Evolutionary conservation across 2,888 invertebrate genomes (phyloP).

Genomic region (Leptopilina drosophilae): DNA sequence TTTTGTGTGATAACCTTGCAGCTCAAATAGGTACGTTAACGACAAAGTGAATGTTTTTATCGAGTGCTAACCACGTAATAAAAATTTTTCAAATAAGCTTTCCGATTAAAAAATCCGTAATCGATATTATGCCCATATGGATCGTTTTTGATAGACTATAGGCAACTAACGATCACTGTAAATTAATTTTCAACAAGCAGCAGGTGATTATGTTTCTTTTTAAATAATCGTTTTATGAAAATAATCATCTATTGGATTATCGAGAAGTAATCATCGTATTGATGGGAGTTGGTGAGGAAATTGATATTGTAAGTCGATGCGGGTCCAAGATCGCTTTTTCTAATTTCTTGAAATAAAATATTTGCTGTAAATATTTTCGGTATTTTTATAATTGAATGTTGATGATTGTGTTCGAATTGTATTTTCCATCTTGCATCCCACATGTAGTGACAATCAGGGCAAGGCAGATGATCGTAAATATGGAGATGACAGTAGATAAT

Average conservation of each 20-base stretch:
- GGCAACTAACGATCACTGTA: slow-evolving; percentile 70
- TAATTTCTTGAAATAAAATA: too few species aligned
- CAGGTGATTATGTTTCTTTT: too few species aligned
- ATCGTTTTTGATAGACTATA: slow-evolving; percentile 66
- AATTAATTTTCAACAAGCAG: slow-evolving; percentile 55
- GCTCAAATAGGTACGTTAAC: slow-evolving; percentile 16
- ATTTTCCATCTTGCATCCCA: not conserved
- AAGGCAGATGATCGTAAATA: slow-evolving; percentile 70
- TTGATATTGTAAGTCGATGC: too few species aligned
- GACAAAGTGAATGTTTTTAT: slow-evolving; percentile 51
- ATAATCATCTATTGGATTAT: too few species aligned
- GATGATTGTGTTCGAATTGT: too few species aligned
- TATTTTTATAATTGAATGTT: too few species aligned
- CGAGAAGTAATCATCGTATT: too few species aligned
- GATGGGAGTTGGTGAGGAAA: too few species aligned
- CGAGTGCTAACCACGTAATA: slow-evolving; percentile 55
- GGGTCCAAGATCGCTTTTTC: too few species aligned
- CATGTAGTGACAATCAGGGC: slow-evolving; percentile 61
- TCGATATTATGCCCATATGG: slow-evolving; percentile 51
- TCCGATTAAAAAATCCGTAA: slow-evolving; percentile 52
- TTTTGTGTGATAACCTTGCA: slow-evolving; percentile 7
- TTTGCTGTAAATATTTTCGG: too few species aligned
- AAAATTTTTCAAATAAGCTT: slow-evolving; percentile 50
- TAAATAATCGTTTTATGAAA: too few species aligned
- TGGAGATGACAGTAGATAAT: slow-evolving; percentile 75